Base-by-base conservation (phyloP, 2,888 invertebrate genomes). In the Papilio elwesi region DNA sequence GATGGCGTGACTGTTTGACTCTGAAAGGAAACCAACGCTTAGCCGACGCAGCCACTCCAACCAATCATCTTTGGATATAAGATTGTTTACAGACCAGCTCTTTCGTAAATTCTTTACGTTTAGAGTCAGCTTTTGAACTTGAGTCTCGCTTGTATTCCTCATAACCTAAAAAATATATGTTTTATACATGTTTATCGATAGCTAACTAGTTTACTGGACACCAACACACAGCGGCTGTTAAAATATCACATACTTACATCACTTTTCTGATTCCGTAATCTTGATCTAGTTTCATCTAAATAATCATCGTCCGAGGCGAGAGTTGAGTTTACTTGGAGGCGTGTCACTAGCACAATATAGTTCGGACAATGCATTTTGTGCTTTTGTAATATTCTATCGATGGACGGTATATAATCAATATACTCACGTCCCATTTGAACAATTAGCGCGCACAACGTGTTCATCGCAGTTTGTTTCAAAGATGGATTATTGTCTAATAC, bases 61-160 rank as follows among this genome's bases (percentile, higher is more conserved):
- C 99, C 99, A 99, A 87, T 99, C 99, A 77, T 99, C 99, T 89
- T 98, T 98, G 1, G 98, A 98, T 0, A 98, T 97, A 63, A 98
- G 94, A 68, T 98, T 95, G 11, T 96, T 96, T 0, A 97, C 97
- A 8, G 97, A 96, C 97, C 98, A 98, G 6, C 98, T 97, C 85
- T 97, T 96, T 79, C 98, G 97, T 51, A 99, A 92, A 86, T 97
- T 97, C 9, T 95, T 94, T 8, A 97, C 96, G 16, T 97, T 97
- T 3, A 98, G 96, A 76, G 97, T 96, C 62, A 98, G 89, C 83
- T 97, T 95, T 82, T 97, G 97, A 68, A 97, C 96, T 49, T 96
- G 95, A 1, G 95, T 82, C 13, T 93, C 93, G 10, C 80, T 82
- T 12, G 82, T 76, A 48, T 81, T 83, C 11, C 86, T 80, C 69